Conservation (phyloP, 2,888 invertebrate species). For the Pteria penguin region DNA sequence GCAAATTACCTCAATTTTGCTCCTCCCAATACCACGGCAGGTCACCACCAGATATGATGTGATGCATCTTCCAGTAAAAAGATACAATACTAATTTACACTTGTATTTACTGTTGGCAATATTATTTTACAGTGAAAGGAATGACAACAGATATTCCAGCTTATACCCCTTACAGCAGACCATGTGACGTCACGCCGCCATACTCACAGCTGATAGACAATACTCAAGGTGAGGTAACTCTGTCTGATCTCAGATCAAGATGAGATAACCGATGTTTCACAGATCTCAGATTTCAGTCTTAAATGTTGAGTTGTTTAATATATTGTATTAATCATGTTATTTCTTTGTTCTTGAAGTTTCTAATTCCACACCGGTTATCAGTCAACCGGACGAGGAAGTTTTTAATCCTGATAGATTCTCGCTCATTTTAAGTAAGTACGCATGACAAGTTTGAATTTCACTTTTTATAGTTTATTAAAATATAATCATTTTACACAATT, state of each 20-base stretch:
- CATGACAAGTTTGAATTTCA: neutral
- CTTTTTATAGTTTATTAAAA: neutral
- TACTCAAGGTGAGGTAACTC: neutral
- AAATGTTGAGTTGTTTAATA: no score
- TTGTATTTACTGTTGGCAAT: no score
- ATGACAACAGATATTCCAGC: neutral
- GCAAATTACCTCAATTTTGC: no score
- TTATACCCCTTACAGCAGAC: neutral
- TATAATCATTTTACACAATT: neutral
- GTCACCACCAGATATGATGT: no score
- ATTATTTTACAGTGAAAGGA: neutral
- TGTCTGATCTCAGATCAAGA: neutral
- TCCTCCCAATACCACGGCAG: no score
- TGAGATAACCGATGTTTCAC: no score
- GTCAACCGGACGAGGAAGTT: neutral
- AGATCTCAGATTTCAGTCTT: no score
- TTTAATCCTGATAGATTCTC: slow-evolving; percentile 24
- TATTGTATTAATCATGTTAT: no score
- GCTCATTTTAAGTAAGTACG: slow-evolving; percentile 31
- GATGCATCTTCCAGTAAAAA: no score
- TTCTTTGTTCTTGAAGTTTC: no score
- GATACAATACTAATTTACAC: no score
- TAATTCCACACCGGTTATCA: no score
- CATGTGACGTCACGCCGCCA: neutral
- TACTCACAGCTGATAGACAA: neutral